Evolutionary conservation across 2,797 vertebrate genomes (phyloP), one percentile per base, ranked within the genome.

Genomic region (Argya squamiceps): DNA sequence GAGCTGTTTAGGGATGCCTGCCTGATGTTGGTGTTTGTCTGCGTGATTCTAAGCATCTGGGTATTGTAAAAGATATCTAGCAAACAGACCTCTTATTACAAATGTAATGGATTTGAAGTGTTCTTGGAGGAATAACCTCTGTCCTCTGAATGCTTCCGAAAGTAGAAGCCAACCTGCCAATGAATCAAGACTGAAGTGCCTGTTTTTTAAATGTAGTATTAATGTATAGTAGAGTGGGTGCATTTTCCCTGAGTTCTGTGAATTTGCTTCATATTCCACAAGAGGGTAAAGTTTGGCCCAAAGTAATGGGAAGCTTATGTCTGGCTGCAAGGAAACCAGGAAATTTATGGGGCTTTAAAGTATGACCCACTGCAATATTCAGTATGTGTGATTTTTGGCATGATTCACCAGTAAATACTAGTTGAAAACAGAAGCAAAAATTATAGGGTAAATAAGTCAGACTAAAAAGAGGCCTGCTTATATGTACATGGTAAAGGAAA

Each of bases 341-440:
- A 85, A 85, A 92, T 89, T 89, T 84, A 89, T 78, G 43, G 80
- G 69, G 43, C 83, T 93, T 93, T 91, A 81, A 96, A 94, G 82
- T 88, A 85, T 85, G 75, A 81, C 62, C 84, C 50, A 26, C 75
- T 68, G 92, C 71, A 90, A 2, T 88, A 91, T 89, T 95, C 62
- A 55, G 55, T 86, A 91, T 92, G 87, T 96, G 93, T 94, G 90
- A 89, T 80, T 96, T 95, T 96, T 95, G 95, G 95, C 87, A 36
- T 81, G 65, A 94, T 92, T 93, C 69, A 88, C n/a, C 87, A 84
- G 87, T 92, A 96, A 96, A 94, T 93, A 84, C 62, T 86, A 58
- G 89, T 86, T 84, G 84, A 95, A 92, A 96, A 96, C 89, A 96
- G 92, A 88, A 95, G 73, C 71, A 81, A 43, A 94, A 81, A 93